A percentile compares a stretch with the other conserved stretches of the same genome.
These are phyloP conservation scores for Mus pahari DNA, from an alignment of 2,113 vertebrate genomes.

Conservation along the genomic window DNA sequence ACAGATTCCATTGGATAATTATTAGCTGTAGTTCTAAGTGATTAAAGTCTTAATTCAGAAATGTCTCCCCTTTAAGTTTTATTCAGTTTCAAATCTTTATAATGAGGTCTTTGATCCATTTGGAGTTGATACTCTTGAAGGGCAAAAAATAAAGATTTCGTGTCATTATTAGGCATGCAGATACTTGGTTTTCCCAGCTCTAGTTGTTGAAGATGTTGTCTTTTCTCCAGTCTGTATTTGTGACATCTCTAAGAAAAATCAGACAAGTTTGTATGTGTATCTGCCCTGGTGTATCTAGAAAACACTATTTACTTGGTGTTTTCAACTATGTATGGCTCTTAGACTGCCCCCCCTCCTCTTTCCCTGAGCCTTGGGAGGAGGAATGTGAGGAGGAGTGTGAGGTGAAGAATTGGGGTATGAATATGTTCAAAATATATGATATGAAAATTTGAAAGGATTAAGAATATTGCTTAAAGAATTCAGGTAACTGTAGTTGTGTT, in stretches of 20 bases:
- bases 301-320: background rate
- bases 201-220: background rate
- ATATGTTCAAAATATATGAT: background rate
- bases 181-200: background rate
- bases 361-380: background rate
- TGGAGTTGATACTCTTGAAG: background rate
- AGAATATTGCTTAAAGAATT: background rate
- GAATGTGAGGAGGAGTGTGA: background rate
- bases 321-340: background rate
- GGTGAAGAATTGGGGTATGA: background rate
- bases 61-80: background rate
- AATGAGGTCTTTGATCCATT: background rate
- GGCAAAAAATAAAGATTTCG: background rate
- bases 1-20: background rate
- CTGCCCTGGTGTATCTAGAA: background rate
- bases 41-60: background rate
- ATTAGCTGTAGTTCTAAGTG: background rate
- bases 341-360: background rate
- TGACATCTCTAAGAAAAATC: background rate
- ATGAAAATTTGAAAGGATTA: background rate
- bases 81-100: background rate
- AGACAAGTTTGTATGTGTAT: background rate
- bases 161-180: background rate
- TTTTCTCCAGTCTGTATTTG: background rate
- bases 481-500: background rate